These are phyloP conservation scores for Tympanoctomys barrerae DNA, from an alignment of 2,797 vertebrate genomes.

Conservation along the genomic window DNA sequence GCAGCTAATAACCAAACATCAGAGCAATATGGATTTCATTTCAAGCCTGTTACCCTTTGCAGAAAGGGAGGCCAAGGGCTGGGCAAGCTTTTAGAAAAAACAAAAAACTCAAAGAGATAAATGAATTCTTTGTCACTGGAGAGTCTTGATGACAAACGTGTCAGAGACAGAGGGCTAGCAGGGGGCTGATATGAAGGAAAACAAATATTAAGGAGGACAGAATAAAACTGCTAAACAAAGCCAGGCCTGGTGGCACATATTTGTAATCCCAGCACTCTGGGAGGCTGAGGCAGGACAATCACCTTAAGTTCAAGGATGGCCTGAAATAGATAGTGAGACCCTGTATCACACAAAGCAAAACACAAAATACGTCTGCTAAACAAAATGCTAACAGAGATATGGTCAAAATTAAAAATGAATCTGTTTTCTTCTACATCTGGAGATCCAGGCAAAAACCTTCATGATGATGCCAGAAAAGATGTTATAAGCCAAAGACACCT, in stretches of 20 bases:
- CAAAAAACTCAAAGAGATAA: slow-evolving; percentile 39
- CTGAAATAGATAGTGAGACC: not conserved
- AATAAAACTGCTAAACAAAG: slow-evolving; percentile 13
- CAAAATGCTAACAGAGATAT: slow-evolving; percentile 51
- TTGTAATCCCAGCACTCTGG: not conserved
- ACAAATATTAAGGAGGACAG: not conserved
- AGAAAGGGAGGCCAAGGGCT: slow-evolving; percentile 28
- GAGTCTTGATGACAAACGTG: slow-evolving; percentile 26
- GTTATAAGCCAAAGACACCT: slow-evolving; percentile 57
- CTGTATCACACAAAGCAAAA: not conserved
- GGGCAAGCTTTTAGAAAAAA: not conserved
- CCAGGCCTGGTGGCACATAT: not conserved
- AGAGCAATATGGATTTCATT: slow-evolving; percentile 55
- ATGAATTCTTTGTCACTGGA: slow-evolving; percentile 20
- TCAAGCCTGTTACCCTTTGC: slow-evolving; percentile 39
- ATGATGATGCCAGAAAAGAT: slow-evolving; percentile 12
- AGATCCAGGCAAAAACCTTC: slow-evolving; percentile 64
- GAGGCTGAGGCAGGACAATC: not conserved
- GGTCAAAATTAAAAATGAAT: not conserved
- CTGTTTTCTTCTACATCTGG: slow-evolving; percentile 12
- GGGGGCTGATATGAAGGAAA: not conserved
- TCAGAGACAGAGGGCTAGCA: not conserved
- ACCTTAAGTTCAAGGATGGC: not conserved
- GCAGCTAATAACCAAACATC: slow-evolving; percentile 35
- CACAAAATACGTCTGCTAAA: not conserved